Conservation (phyloP, 1,140 invertebrate species). For the Drosophila chauvacae region DNA sequence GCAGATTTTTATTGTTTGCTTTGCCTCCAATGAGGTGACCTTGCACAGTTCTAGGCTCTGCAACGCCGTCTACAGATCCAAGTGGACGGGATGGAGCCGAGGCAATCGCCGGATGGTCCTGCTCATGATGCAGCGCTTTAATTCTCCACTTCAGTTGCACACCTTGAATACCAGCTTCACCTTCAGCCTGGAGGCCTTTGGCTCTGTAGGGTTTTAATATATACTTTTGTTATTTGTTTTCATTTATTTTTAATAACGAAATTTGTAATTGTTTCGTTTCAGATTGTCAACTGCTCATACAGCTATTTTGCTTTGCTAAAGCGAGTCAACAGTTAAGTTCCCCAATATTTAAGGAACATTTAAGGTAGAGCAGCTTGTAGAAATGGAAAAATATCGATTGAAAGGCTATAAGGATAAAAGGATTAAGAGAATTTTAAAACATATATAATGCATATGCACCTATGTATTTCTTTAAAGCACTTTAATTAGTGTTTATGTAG, state of each 20-base stretch:
- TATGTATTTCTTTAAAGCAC: background rate
- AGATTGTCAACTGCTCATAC: conserved; percentile 80
- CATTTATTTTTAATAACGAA: background rate
- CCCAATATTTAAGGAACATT: background rate
- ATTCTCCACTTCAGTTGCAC: conserved; percentile 39
- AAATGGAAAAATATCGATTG: background rate
- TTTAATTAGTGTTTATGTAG: background rate
- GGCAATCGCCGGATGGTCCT: conserved; percentile 56
- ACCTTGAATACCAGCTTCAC: conserved; percentile 59
- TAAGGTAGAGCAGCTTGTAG: background rate
- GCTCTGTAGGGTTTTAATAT: conserved; percentile 56
- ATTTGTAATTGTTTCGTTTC: conserved; percentile 27
- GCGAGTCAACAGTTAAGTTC: conserved; percentile 65
- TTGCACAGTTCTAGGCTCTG: conserved; percentile 53
- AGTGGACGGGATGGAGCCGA: conserved; percentile 67
- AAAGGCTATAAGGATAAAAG: too few species aligned
- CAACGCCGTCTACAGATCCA: conserved; percentile 60
- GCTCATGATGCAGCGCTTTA: conserved; percentile 66
- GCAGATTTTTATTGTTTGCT: conserved; percentile 79
- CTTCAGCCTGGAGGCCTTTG: conserved; percentile 66
- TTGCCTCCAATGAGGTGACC: conserved; percentile 72
- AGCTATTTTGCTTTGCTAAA: conserved; percentile 78
- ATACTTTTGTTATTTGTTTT: background rate
- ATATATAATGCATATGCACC: too few species aligned
- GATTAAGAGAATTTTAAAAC: background rate